Percentiles rank a stretch among this genome's conserved stretches.
Evolutionary conservation across 2,888 invertebrate genomes (phyloP).

Genomic region (Campopleginae sp.): DNA sequence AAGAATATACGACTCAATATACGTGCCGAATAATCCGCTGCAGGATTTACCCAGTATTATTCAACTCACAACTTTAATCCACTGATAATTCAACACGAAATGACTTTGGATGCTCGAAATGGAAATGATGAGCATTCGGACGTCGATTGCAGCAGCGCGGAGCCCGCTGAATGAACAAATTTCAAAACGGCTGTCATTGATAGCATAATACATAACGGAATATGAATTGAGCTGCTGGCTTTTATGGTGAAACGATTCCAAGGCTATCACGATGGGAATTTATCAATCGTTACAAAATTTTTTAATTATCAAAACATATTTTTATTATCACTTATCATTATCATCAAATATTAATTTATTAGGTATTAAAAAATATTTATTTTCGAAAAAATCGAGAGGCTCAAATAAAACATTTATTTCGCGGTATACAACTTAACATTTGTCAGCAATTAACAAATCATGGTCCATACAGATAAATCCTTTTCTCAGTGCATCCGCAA

Average conservation of each 20-base stretch:
- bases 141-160: not conserved
- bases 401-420: no score
- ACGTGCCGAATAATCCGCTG: not conserved
- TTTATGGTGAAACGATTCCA: conserved; percentile 11
- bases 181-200: not conserved
- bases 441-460: no score
- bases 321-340: no score
- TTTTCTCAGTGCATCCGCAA: no score
- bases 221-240: not conserved
- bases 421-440: no score
- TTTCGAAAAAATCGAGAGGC: no score
- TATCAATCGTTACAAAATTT: no score
- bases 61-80: not conserved
- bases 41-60: not conserved
- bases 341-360: no score
- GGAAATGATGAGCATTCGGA: not conserved
- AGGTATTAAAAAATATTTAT: no score
- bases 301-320: no score
- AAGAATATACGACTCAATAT: not conserved
- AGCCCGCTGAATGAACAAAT: not conserved
- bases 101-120: not conserved
- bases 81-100: not conserved
- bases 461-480: no score
- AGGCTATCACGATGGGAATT: not conserved
- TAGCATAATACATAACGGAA: not conserved